Percentiles rank a stretch among this genome's conserved stretches.
Evolutionary conservation across 2,113 vertebrate genomes (phyloP).

Genomic region (Notarius quadriscutis): DNA sequence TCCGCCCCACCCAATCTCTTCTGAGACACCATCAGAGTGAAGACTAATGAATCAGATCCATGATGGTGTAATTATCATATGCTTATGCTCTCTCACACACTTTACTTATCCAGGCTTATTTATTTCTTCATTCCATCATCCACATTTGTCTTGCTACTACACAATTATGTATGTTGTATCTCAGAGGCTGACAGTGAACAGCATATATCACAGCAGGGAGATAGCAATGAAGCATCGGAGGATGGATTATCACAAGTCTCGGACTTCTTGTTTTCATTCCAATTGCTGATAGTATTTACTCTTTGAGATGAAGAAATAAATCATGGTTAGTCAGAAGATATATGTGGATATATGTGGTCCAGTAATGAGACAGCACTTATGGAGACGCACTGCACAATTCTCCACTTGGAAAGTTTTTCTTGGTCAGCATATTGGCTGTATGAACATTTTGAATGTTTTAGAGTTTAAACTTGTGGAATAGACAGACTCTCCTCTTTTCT

Average conservation of each 20-base stretch:
- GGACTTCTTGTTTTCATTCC: constrained; percentile 20
- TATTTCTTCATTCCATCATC: constrained; percentile 14
- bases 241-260: constrained; percentile 28
- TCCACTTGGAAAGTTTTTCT: neutral
- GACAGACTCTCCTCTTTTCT: neutral
- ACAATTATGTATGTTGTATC: constrained; percentile 28
- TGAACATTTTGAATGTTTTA: neutral
- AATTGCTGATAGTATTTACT: constrained; percentile 23
- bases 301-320: constrained; percentile 44
- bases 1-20: constrained; percentile 13
- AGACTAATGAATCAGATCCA: constrained; percentile 32
- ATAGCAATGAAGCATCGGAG: neutral
- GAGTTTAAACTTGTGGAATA: neutral
- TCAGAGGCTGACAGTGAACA: constrained; percentile 13
- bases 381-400: constrained; percentile 9
- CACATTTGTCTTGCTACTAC: constrained; percentile 24
- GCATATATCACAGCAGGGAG: constrained; percentile 16
- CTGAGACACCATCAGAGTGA: neutral
- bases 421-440: neutral
- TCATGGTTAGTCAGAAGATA: constrained; percentile 5
- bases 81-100: neutral
- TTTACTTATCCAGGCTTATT: constrained; percentile 17
- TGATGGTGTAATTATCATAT: constrained; percentile 30
- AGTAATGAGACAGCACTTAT: constrained; percentile 12
- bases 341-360: constrained; percentile 20